Percentiles rank a stretch among this genome's conserved stretches.
phyloP scores from a whole-genome alignment of 2,113 vertebrate species.

The Macroglossus sobrinus region DNA sequence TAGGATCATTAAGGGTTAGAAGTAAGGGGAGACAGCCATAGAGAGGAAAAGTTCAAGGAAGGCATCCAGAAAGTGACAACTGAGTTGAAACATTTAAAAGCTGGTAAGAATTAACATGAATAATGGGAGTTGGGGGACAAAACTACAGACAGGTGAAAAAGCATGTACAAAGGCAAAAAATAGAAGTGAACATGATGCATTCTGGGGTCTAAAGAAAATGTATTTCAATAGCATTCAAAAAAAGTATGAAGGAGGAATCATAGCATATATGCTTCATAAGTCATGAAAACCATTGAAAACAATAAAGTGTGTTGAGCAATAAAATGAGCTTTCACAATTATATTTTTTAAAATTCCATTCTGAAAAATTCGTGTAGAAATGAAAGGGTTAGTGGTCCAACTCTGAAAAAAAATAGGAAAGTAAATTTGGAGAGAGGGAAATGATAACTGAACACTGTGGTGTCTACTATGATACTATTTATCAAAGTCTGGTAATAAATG shows the following conservation, averaged over 20 bases:
- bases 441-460: background rate
- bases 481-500: background rate
- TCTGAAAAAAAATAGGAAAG: background rate
- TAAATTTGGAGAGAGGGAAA: background rate
- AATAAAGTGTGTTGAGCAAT: background rate
- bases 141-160: background rate
- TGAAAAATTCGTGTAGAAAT: background rate
- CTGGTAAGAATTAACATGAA: background rate
- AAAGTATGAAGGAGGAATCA: background rate
- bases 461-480: background rate
- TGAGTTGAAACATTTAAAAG: background rate
- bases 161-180: slow-evolving; percentile 10
- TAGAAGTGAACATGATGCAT: background rate
- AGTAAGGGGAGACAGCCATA: background rate
- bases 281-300: background rate
- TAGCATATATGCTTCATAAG: background rate
- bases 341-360: background rate
- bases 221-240: background rate
- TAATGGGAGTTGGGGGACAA: background rate
- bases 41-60: background rate
- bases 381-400: background rate
- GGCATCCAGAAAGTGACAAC: background rate
- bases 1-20: background rate
- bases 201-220: background rate
- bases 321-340: background rate